Base-by-base conservation (phyloP, 2,113 vertebrate genomes). In the Zeus faber region DNA sequence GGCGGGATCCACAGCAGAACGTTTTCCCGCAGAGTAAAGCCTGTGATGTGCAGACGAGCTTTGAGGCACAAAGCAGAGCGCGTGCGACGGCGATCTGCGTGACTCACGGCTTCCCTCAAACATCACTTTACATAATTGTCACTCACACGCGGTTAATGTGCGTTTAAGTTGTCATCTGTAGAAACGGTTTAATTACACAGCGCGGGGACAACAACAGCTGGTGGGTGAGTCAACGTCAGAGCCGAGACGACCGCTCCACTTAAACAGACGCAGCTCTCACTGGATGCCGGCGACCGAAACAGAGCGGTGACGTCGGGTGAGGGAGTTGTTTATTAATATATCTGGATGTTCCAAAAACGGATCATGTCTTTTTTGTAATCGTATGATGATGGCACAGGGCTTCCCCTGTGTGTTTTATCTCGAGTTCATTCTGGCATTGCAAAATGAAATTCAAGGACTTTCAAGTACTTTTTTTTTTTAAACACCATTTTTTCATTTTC, bases 181-280 rank as follows among this genome's bases (percentile, higher is more conserved):
- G n/a, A 65, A 68, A 37, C 6, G 23, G 44, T 44, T 31, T 60
- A 26, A 62, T 65, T 43, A 23, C 18, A 48, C 3, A 43, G 40
- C 25, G n/a, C 5, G 37, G 13, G 47, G 17, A 16, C 57, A 54
- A 16, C 55, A 43, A 79, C 44, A 66, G 48, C 63, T 18, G 37
- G 43, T 60, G 67, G 76, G 27, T 21, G 26, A 37, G 47, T 45
- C 54, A 53, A 62, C 6, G 27, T 54, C 4, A 64, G 10, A 46
- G 55, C 50, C 5, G 21, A 46, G 43, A 41, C 54, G 27, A 80
- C 64, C 58, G 40, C 76, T 65, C 53, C 35, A 14, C 53, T 54
- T 60, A 66, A 70, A 79, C 44, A 46, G 10, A 41, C 67, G 60
- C 7, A n/a, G 33, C n/a, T 20, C 5, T 45, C 37, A 31, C 5